These are phyloP conservation scores for Lipophrys pholis DNA, from an alignment of 2,113 vertebrate genomes.

Conservation along the genomic window DNA sequence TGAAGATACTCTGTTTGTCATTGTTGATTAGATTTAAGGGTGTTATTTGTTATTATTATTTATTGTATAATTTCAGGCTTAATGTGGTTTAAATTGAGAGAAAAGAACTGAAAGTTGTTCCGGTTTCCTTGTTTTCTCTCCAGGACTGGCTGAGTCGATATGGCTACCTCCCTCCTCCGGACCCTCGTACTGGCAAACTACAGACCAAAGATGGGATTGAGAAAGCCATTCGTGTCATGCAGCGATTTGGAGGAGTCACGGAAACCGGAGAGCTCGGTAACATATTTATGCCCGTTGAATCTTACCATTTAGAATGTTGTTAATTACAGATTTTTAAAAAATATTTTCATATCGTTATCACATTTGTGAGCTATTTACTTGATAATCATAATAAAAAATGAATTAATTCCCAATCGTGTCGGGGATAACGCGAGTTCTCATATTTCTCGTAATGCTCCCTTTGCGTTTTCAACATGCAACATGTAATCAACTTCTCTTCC, in stretches of 20 bases:
- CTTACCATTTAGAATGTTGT: no score
- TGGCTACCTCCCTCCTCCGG: conserved; percentile 88
- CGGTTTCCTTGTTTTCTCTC: no score
- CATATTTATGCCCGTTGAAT: no score
- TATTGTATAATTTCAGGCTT: not conserved
- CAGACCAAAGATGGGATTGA: conserved; percentile 84
- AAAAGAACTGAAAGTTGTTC: no score
- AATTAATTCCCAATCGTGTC: not conserved
- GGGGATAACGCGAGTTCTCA: not conserved
- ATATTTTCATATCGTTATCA: no score
- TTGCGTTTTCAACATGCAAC: conserved; percentile 14
- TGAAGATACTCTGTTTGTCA: no score
- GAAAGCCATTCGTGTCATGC: conserved; percentile 87
- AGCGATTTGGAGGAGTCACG: conserved; percentile 86
- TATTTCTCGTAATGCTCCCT: conserved; percentile 5
- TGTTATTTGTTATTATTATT: not conserved
- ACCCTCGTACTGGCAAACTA: conserved; percentile 84
- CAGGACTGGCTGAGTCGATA: conserved; percentile 92
- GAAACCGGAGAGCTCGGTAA: conserved; percentile 88
- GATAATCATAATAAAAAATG: no score
- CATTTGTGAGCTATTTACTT: no score
- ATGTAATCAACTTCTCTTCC: conserved; percentile 33
- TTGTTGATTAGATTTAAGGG: no score
- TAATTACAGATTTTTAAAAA: no score
- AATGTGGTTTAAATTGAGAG: not conserved